Evolutionary conservation across 2,797 vertebrate species (phyloP).

Genomic region (Brotula barbata): DNA sequence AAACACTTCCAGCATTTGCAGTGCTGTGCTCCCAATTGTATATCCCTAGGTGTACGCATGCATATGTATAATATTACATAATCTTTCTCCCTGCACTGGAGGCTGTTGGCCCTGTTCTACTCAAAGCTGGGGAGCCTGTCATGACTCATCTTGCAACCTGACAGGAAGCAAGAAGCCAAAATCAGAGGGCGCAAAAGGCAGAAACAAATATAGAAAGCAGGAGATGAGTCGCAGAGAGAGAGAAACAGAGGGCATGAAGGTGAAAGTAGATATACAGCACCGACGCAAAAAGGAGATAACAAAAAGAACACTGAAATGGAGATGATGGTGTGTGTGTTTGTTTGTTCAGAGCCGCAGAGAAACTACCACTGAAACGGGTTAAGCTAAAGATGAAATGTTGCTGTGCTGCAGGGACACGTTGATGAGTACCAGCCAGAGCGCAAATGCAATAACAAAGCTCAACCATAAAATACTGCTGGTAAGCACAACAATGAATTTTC

Average conservation of each 20-base stretch:
- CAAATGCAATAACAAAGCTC: slow-evolving; percentile 16
- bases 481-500: slow-evolving; percentile 30
- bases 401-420: slow-evolving; percentile 1
- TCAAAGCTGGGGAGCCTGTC: slow-evolving; percentile 60
- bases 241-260: background rate
- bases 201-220: slow-evolving; percentile 22
- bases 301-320: background rate
- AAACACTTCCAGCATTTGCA: too few species aligned
- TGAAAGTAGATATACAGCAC: slow-evolving; percentile 11
- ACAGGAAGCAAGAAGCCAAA: slow-evolving; percentile 12
- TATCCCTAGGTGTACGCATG: slow-evolving; percentile 29
- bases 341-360: too few species aligned
- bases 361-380: slow-evolving; percentile 22
- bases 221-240: background rate
- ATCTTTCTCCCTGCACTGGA: slow-evolving; percentile 53
- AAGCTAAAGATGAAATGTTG: slow-evolving; percentile 28
- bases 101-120: slow-evolving; percentile 50
- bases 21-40: too few species aligned
- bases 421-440: slow-evolving; percentile 8
- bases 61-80: slow-evolving; percentile 52
- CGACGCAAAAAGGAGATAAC: background rate
- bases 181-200: slow-evolving; percentile 23
- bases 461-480: slow-evolving; percentile 24
- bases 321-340: background rate
- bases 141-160: slow-evolving; percentile 54